These are phyloP conservation scores for Spisula subtruncata DNA, from an alignment of 2,888 invertebrate genomes.

Conservation along the genomic window DNA sequence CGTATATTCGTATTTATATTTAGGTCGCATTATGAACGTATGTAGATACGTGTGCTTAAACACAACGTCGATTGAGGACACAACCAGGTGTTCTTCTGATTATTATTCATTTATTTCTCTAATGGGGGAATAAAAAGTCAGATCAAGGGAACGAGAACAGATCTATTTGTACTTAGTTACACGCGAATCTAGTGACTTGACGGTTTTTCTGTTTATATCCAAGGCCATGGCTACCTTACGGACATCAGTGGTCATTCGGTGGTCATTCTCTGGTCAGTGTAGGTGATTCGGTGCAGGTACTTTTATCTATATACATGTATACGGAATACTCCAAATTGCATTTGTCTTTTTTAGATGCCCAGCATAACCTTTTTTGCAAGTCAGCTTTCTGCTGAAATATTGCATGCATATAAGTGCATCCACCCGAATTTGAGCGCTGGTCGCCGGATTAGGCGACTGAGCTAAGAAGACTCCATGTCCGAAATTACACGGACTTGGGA, in stretches of 20 bases:
- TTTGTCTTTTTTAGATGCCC: no score
- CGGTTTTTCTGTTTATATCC: neutral
- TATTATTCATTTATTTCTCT: conserved; percentile 47
- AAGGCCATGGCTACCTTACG: neutral
- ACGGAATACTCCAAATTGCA: no score
- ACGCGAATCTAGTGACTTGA: conserved; percentile 6
- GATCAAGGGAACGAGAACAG: conserved; percentile 49
- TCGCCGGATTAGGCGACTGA: no score
- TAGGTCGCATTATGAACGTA: neutral
- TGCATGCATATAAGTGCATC: no score
- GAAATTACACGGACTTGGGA: no score
- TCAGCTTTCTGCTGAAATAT: no score
- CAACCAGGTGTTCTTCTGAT: conserved; percentile 64
- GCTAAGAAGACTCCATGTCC: no score
- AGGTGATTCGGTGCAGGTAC: neutral
- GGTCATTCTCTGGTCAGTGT: conserved; percentile 22
- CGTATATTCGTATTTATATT: neutral
- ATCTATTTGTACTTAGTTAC: conserved; percentile 63
- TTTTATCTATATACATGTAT: neutral
- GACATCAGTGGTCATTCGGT: no score
- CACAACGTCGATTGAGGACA: conserved; percentile 44
- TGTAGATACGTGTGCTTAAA: neutral
- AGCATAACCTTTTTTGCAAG: no score
- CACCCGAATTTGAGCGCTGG: no score
- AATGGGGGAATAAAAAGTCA: conserved; percentile 63